These are phyloP conservation scores for Sphenopsis melanotis DNA, from an alignment of 2,797 vertebrate genomes.

Conservation along the genomic window DNA sequence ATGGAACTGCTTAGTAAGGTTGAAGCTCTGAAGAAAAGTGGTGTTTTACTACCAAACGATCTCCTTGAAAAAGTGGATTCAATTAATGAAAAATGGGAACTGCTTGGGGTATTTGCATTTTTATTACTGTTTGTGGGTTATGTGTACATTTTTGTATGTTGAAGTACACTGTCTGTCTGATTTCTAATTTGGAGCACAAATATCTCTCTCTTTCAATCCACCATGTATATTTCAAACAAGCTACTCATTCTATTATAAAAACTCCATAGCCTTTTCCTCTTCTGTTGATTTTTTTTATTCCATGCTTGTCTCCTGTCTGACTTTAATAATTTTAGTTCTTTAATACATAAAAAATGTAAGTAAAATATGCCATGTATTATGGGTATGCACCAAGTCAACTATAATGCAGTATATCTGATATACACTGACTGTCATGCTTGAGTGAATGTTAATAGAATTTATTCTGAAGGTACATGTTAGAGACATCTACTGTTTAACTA, in stretches of 20 bases:
- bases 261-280: constrained; percentile 62
- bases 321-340: constrained; percentile 80
- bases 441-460: constrained; percentile 83
- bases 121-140: constrained; percentile 80
- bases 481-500: constrained; percentile 80
- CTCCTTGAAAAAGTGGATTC: constrained; percentile 87
- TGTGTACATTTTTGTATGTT: constrained; percentile 77
- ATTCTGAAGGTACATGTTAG: constrained; percentile 79
- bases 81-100: constrained; percentile 91
- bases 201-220: constrained; percentile 76
- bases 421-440: constrained; percentile 81
- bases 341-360: constrained; percentile 78
- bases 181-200: constrained; percentile 82
- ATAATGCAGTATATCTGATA: constrained; percentile 82
- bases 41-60: constrained; percentile 79
- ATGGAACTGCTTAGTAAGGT: constrained; percentile 86
- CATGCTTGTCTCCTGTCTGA: constrained; percentile 72
- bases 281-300: constrained; percentile 67
- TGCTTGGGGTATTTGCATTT: constrained; percentile 90
- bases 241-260: constrained; percentile 72
- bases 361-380: constrained; percentile 80
- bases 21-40: constrained; percentile 86
- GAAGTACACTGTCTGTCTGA: constrained; percentile 78
- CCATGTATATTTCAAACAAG: constrained; percentile 75
- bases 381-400: constrained; percentile 78